phyloP scores from a whole-genome alignment of 2,113 vertebrate genomes.

The Bufo bufo region DNA sequence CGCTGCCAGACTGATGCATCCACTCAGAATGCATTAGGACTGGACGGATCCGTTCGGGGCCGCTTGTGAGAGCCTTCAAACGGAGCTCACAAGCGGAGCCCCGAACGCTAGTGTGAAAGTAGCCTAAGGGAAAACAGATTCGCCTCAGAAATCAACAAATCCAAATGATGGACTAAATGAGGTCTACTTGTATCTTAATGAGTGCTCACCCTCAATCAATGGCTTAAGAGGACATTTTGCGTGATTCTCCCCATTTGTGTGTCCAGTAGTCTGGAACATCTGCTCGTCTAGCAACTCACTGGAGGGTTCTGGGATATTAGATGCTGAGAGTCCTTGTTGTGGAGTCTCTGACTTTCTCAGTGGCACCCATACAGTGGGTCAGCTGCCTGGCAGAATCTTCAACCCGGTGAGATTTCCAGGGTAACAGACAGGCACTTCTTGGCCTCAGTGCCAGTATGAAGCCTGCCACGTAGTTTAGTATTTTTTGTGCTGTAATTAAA shows the following conservation, averaged over 20 bases:
- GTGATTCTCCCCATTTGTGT: neutral
- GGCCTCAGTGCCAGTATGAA: slow-evolving; percentile 24
- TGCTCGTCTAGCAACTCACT: neutral
- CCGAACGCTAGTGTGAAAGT: too few species aligned
- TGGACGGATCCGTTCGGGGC: too few species aligned
- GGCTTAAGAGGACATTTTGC: too few species aligned
- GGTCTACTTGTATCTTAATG: too few species aligned
- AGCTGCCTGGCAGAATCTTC: neutral
- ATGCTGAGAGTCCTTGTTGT: neutral
- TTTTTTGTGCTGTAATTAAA: slow-evolving; percentile 35
- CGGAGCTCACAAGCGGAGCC: too few species aligned
- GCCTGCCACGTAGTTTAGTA: neutral
- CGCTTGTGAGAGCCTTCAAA: too few species aligned
- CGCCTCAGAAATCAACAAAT: too few species aligned
- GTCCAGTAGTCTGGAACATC: neutral
- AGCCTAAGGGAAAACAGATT: too few species aligned
- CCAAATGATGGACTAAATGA: too few species aligned
- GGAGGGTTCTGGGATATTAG: neutral
- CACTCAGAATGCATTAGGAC: too few species aligned
- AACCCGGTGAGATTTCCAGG: slow-evolving; percentile 9
- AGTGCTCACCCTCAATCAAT: too few species aligned
- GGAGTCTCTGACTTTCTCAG: neutral
- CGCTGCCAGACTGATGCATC: too few species aligned
- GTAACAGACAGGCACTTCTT: slow-evolving; percentile 41
- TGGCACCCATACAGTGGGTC: neutral